These are phyloP conservation scores for Phyto melanocephala DNA, from an alignment of 2,888 invertebrate genomes.

Conservation along the genomic window DNA sequence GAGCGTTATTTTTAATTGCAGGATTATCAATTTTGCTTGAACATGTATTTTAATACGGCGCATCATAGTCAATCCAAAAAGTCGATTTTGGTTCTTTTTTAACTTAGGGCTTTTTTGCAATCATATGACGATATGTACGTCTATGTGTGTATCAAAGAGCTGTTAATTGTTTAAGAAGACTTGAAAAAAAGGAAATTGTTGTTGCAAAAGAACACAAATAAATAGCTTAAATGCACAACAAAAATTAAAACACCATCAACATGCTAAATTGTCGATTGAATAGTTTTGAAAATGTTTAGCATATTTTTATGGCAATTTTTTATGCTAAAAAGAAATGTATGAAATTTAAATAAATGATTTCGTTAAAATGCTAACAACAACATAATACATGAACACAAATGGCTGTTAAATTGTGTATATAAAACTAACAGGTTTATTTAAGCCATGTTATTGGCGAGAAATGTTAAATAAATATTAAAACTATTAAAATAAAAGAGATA, in stretches of 20 bases:
- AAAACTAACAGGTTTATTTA: slow-evolving; percentile 20
- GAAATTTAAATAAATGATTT: slow-evolving; percentile 61
- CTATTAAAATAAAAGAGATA: slow-evolving; percentile 6
- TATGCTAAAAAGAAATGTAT: slow-evolving; percentile 51
- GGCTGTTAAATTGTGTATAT: neutral
- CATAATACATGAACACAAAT: neutral
- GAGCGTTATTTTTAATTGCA: too few species aligned
- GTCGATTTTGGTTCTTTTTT: too few species aligned
- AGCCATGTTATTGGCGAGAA: too few species aligned
- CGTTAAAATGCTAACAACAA: slow-evolving; percentile 21
- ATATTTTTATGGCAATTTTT: slow-evolving; percentile 62
- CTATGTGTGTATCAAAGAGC: slow-evolving; percentile 37
- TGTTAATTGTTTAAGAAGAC: slow-evolving; percentile 46
- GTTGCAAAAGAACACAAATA: neutral
- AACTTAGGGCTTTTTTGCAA: too few species aligned
- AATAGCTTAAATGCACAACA: too few species aligned
- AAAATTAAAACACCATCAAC: slow-evolving; percentile 17
- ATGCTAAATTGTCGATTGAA: slow-evolving; percentile 43
- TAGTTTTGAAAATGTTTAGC: slow-evolving; percentile 50
- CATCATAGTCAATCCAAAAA: too few species aligned
- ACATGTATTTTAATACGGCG: too few species aligned
- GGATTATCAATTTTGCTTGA: too few species aligned
- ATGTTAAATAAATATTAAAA: slow-evolving; percentile 41
- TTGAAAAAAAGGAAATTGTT: neutral
- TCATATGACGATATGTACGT: too few species aligned